Evolutionary conservation across 2,113 vertebrate genomes (phyloP).

Genomic region (Sapayoa aenigma): DNA sequence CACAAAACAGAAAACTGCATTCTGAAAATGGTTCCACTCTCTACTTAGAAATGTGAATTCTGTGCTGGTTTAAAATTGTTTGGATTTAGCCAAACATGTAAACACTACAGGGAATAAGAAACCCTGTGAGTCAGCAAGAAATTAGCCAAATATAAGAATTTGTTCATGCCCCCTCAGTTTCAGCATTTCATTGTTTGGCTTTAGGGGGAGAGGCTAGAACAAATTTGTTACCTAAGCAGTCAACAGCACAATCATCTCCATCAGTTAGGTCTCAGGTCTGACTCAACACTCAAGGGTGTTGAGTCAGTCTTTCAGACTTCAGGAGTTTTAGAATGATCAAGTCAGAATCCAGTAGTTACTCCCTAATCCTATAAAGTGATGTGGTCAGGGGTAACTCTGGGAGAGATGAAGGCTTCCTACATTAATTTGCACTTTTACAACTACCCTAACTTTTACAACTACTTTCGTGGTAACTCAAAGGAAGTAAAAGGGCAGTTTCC

Average conservation of each 20-base stretch:
- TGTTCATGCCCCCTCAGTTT: background rate
- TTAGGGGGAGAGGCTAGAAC: rapidly evolving
- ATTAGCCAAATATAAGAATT: background rate
- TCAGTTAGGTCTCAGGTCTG: background rate
- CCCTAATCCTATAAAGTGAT: background rate
- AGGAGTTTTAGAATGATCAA: background rate
- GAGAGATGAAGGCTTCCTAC: background rate
- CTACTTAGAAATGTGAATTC: background rate
- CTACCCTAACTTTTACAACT: background rate
- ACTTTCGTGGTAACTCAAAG: background rate
- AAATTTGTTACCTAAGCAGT: background rate
- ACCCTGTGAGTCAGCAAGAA: background rate
- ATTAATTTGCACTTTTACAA: background rate
- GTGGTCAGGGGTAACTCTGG: background rate
- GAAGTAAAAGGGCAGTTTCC: background rate
- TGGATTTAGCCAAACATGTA: background rate
- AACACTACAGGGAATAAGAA: background rate
- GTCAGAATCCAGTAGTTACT: background rate
- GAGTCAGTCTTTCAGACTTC: background rate
- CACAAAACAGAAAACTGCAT: background rate
- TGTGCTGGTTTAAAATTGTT: background rate
- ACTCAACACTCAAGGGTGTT: background rate
- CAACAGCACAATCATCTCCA: background rate
- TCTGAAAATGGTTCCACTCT: background rate
- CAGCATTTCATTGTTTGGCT: background rate